Evolutionary conservation across 2,797 vertebrate species (phyloP).

Genomic region (Chromis chromis): DNA sequence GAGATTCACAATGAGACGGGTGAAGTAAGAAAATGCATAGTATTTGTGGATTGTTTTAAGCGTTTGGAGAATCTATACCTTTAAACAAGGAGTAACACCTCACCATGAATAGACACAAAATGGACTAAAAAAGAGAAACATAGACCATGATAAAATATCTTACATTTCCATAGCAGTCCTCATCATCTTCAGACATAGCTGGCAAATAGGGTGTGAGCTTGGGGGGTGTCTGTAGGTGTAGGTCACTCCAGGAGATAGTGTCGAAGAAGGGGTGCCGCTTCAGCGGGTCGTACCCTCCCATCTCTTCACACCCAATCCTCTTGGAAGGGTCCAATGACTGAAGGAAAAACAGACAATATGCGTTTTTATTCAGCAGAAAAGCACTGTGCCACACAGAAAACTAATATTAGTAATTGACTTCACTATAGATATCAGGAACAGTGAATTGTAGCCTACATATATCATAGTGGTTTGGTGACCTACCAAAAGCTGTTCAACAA

Average conservation of each 20-base stretch:
- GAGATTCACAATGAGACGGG: conserved; percentile 13
- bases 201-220: conserved; percentile 98
- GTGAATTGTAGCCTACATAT: not conserved
- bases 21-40: not conserved
- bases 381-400: not conserved
- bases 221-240: conserved; percentile 94
- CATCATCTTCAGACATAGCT: conserved; percentile 98
- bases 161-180: conserved; percentile 99
- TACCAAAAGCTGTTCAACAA: conserved; percentile 97
- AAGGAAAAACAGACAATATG: not conserved
- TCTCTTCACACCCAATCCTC: conserved; percentile 96
- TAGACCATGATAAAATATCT: conserved; percentile 40
- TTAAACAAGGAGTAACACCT: not conserved
- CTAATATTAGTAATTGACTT: not conserved
- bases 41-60: not conserved
- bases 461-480: conserved; percentile 52
- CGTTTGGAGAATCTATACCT: not conserved
- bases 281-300: conserved; percentile 93
- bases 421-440: not conserved
- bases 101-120: not conserved
- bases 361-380: conserved; percentile 1
- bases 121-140: not conserved
- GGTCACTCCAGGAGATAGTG: conserved; percentile 91
- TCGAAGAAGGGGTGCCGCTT: conserved; percentile 96
- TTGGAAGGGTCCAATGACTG: conserved; percentile 95